A percentile compares a stretch with the other conserved stretches of the same genome.
Conservation (phyloP, 1,140 invertebrate species). For the Macrobrachium nipponense region DNA sequence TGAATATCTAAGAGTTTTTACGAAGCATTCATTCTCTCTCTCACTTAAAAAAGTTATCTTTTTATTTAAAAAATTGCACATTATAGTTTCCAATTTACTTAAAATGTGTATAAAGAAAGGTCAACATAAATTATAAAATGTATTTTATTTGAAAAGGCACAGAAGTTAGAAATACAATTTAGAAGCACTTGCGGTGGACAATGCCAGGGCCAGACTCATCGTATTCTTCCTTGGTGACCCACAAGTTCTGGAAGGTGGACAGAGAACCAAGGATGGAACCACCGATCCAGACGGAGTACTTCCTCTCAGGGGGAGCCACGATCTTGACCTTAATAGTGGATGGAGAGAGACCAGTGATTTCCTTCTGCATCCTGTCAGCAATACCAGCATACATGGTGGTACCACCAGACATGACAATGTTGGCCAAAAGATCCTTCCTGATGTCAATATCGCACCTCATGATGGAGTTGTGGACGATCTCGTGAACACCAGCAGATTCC, state of each 20-base stretch:
- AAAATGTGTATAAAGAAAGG: no score
- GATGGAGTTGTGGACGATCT: constrained; percentile 89
- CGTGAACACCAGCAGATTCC: constrained; percentile 86
- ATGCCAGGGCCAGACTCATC: constrained; percentile 67
- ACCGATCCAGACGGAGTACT: constrained; percentile 59
- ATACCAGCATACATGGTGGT: constrained; percentile 76
- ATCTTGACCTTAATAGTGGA: constrained; percentile 76
- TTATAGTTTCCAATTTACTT: no score
- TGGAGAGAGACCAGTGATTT: constrained; percentile 73
- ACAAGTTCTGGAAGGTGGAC: constrained; percentile 51
- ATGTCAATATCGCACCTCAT: constrained; percentile 92
- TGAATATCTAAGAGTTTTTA: no score
- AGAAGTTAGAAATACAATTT: constrained; percentile 65
- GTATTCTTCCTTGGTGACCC: constrained; percentile 54
- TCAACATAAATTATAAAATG: no score
- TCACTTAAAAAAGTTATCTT: no score
- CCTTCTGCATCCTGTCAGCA: constrained; percentile 74
- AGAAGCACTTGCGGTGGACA: constrained; percentile 76
- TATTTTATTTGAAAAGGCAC: no score
- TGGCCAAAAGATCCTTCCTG: constrained; percentile 82
- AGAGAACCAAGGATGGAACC: constrained; percentile 48
- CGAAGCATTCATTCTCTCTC: no score
- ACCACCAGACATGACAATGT: constrained; percentile 79
- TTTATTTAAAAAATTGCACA: no score
- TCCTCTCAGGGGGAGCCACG: constrained; percentile 54